phyloP scores from a whole-genome alignment of 2,888 invertebrate genomes.

The Amblyjoppa proteus region DNA sequence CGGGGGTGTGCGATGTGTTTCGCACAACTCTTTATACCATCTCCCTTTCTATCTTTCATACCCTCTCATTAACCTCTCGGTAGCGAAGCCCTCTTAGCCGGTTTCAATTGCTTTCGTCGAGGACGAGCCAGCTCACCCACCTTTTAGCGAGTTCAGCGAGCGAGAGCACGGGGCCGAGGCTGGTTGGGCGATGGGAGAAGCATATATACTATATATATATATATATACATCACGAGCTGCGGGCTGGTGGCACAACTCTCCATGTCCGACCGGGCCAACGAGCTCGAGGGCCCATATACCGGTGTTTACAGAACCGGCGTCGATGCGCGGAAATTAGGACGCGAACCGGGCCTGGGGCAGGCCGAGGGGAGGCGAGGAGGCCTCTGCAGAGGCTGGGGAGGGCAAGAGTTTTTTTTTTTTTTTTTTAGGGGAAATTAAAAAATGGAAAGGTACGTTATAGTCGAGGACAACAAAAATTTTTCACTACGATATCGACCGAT shows the following conservation, averaged over 20 bases:
- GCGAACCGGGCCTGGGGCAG: conserved; percentile 56
- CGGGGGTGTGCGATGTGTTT: conserved; percentile 31
- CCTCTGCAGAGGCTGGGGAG: conserved; percentile 10
- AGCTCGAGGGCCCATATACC: conserved; percentile 66
- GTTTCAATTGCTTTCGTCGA: conserved; percentile 78
- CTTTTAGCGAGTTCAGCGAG: conserved; percentile 71
- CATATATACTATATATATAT: not conserved
- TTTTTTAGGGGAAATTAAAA: conserved; percentile 5
- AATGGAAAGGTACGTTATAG: not conserved
- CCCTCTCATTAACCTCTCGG: conserved; percentile 78
- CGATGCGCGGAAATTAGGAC: conserved; percentile 76
- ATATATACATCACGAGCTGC: not conserved
- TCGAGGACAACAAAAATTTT: not conserved
- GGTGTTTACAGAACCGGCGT: conserved; percentile 74
- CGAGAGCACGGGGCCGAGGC: conserved; percentile 45
- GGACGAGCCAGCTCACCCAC: conserved; percentile 71
- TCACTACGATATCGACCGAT: not conserved
- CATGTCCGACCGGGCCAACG: conserved; percentile 39
- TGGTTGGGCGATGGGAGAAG: conserved; percentile 1
- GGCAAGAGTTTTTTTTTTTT: not conserved
- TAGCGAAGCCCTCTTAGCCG: conserved; percentile 77
- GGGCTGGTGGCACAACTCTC: conserved; percentile 19
- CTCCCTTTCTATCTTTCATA: conserved; percentile 37
- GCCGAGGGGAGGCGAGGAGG: not conserved
- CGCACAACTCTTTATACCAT: conserved; percentile 42